Conservation (phyloP, 2,888 invertebrate species). For the Heteropelma amictum region DNA sequence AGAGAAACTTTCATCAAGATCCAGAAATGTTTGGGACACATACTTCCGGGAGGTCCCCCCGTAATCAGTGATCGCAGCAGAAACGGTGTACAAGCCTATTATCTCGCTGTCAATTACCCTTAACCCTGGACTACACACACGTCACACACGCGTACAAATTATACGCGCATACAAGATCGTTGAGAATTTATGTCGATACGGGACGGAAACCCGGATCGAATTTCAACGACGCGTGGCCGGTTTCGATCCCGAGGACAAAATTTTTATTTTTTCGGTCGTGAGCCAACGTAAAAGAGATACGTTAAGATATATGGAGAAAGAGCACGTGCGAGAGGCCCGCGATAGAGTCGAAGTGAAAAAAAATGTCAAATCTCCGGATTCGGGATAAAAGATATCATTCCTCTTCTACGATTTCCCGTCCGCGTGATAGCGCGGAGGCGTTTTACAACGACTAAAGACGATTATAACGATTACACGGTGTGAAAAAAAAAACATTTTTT, state of each 20-base stretch:
- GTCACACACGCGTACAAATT: not conserved
- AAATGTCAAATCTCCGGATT: not conserved
- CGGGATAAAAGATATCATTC: not conserved
- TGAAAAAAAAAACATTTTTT: not conserved
- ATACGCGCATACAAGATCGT: constrained; percentile 35
- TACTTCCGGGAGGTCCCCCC: constrained; percentile 16
- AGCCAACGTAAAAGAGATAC: constrained; percentile 21
- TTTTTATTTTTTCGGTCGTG: not conserved
- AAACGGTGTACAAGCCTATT: constrained; percentile 45
- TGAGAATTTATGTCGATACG: constrained; percentile 60
- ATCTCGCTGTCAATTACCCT: constrained; percentile 58
- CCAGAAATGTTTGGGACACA: not conserved
- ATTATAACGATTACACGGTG: constrained; percentile 17
- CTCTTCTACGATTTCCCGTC: constrained; percentile 9
- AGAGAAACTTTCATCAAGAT: not conserved
- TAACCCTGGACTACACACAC: not conserved
- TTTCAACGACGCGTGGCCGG: constrained; percentile 61
- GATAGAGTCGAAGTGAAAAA: not conserved
- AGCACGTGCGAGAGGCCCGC: not conserved
- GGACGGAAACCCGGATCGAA: constrained; percentile 64
- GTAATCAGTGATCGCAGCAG: no score
- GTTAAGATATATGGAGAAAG: not conserved
- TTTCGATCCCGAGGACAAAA: constrained; percentile 45
- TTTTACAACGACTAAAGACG: not conserved
- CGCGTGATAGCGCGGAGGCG: constrained; percentile 2